A percentile compares a stretch with the other conserved stretches of the same genome.
phyloP scores from a whole-genome alignment of 2,113 vertebrate genomes.

The Myrmecophaga tridactyla region DNA sequence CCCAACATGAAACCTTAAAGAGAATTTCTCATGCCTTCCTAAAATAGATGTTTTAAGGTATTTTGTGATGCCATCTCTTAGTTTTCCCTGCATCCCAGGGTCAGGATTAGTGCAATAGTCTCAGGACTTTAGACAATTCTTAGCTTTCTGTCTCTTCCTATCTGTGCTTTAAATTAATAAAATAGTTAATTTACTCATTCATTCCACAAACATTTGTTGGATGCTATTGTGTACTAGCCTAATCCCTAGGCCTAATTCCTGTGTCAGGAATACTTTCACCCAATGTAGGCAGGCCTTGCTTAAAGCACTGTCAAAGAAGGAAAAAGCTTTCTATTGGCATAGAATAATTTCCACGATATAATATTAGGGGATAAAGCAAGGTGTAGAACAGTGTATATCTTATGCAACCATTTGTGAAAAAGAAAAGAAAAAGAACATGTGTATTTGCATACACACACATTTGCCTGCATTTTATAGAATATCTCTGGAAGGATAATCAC shows the following conservation, averaged over 20 bases:
- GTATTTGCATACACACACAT: neutral
- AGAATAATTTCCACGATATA: slow-evolving; percentile 30
- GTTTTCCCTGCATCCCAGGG: neutral
- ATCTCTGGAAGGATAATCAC: neutral
- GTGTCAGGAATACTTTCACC: slow-evolving; percentile 20
- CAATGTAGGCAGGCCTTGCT: neutral
- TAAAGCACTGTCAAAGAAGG: slow-evolving; percentile 22
- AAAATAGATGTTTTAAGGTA: neutral
- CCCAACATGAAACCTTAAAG: slow-evolving; percentile 5
- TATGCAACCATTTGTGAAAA: neutral
- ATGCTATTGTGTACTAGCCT: neutral
- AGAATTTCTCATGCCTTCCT: slow-evolving; percentile 8
- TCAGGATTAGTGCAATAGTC: neutral
- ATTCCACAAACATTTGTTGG: slow-evolving; percentile 35
- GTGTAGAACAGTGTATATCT: neutral
- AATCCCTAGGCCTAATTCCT: neutral
- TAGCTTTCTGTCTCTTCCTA: slow-evolving; percentile 25
- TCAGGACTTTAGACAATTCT: slow-evolving; percentile 43
- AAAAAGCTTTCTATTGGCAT: neutral
- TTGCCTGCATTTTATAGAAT: neutral
- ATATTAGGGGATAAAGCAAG: neutral
- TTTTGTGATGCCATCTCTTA: slow-evolving; percentile 16
- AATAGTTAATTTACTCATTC: slow-evolving; percentile 12
- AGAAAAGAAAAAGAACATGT: neutral
- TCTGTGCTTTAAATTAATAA: slow-evolving; percentile 15